Evolutionary conservation across 2,888 invertebrate genomes (phyloP).

Genomic region (Watsonalla binaria): DNA sequence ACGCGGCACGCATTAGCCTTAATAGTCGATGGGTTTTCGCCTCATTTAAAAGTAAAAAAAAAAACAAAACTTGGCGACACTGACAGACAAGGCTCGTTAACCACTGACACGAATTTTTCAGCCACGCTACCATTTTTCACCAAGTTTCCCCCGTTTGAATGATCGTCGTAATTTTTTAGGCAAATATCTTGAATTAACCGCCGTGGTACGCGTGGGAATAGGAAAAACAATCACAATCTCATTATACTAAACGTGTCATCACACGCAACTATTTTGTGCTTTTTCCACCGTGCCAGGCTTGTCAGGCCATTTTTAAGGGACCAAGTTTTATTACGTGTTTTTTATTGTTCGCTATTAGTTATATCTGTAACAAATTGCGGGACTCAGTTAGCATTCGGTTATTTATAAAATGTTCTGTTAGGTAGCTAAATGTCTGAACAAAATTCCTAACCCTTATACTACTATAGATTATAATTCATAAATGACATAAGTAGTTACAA

Average conservation of each 20-base stretch:
- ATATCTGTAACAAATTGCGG: slow-evolving; percentile 13
- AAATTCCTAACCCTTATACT: too few species aligned
- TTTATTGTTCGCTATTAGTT: slow-evolving; percentile 24
- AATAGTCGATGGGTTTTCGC: slow-evolving; percentile 50
- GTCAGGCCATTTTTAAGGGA: slow-evolving; percentile 11
- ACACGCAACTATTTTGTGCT: slow-evolving; percentile 48
- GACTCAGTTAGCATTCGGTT: too few species aligned
- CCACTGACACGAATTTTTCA: slow-evolving; percentile 45
- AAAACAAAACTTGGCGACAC: slow-evolving; percentile 44
- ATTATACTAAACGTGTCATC: slow-evolving; percentile 51
- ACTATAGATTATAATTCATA: too few species aligned
- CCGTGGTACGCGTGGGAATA: slow-evolving; percentile 28
- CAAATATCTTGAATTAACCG: slow-evolving; percentile 21
- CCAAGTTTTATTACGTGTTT: slow-evolving; percentile 22
- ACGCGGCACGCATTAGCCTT: slow-evolving; percentile 35
- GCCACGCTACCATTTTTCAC: slow-evolving; percentile 38
- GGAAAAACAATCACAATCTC: slow-evolving; percentile 54
- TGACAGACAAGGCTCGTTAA: slow-evolving; percentile 62
- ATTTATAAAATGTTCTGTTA: too few species aligned
- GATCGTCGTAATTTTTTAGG: slow-evolving; percentile 53
- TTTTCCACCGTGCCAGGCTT: slow-evolving; percentile 12
- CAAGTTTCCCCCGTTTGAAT: slow-evolving; percentile 49
- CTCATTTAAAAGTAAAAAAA: slow-evolving; percentile 46
- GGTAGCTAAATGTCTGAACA: too few species aligned
- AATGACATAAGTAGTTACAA: too few species aligned